Conservation (phyloP, 1,140 invertebrate genomes). For the Drosophila obscura region DNA sequence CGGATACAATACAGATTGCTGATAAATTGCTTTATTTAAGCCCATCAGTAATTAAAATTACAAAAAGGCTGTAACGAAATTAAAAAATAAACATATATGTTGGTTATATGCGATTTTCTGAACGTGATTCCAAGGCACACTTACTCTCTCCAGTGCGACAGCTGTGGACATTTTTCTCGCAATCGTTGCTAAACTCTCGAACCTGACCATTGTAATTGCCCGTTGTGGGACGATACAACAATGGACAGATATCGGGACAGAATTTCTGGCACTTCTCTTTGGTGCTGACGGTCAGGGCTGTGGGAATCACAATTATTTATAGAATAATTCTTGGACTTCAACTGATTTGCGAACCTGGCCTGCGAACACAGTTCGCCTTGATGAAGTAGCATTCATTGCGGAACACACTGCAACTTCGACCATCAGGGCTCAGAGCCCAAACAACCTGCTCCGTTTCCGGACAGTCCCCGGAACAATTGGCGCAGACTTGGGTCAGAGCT, state of each 20-base stretch:
- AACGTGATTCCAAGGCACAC: not conserved
- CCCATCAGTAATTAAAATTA: not conserved
- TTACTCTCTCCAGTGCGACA: constrained; percentile 33
- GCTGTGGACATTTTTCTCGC: constrained; percentile 12
- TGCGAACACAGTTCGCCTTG: constrained; percentile 41
- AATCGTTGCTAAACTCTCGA: constrained; percentile 37
- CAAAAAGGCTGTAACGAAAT: constrained; percentile 5
- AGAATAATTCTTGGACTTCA: not conserved
- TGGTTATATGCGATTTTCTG: not conserved
- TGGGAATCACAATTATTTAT: not conserved
- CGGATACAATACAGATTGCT: no score
- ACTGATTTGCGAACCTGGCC: constrained; percentile 24
- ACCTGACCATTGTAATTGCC: constrained; percentile 24
- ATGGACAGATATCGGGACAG: constrained; percentile 18
- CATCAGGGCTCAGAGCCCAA: constrained; percentile 37
- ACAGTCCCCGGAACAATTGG: constrained; percentile 32
- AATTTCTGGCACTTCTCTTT: constrained; percentile 45
- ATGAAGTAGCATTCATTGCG: constrained; percentile 53
- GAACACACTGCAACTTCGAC: constrained; percentile 40
- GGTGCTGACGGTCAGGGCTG: constrained; percentile 23
- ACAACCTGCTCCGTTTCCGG: constrained; percentile 61
- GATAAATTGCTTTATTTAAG: no score
- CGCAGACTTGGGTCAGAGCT: constrained; percentile 21
- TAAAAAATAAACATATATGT: not conserved
- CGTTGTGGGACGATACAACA: constrained; percentile 12